Conservation (phyloP, 2,888 invertebrate species). For the Troides helena region DNA sequence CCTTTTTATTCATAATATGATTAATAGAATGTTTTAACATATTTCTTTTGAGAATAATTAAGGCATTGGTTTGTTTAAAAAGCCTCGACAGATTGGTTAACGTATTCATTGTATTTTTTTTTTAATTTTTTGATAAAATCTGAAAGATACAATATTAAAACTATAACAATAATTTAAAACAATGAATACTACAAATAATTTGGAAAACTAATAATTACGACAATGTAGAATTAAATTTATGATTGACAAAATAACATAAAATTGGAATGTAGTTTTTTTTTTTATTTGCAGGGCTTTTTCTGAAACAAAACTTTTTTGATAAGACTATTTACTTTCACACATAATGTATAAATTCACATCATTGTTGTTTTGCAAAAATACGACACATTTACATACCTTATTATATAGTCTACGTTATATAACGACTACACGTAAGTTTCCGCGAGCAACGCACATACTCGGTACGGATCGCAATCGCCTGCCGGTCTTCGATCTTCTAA, state of each 20-base stretch:
- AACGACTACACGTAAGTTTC: conserved; percentile 47
- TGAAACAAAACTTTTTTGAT: background rate
- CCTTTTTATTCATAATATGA: conserved; percentile 70
- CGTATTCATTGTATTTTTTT: conserved; percentile 32
- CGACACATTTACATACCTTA: too few relatives aligned
- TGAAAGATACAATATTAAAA: background rate
- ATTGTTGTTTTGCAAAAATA: too few relatives aligned
- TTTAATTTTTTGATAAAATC: background rate
- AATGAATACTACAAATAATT: background rate
- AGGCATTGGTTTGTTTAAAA: conserved; percentile 28
- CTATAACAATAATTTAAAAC: background rate
- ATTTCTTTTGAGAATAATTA: conserved; percentile 42
- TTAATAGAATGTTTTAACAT: conserved; percentile 65
- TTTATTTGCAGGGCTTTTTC: background rate
- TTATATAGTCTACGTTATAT: too few relatives aligned
- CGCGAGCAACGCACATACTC: conserved; percentile 73
- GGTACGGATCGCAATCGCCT: conserved; percentile 95
- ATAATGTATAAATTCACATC: too few relatives aligned
- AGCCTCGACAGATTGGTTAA: conserved; percentile 35
- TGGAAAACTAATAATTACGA: background rate
- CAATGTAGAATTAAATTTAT: background rate
- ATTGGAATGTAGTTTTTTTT: conserved; percentile 5
- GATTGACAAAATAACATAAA: conserved; percentile 6
- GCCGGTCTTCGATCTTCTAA: conserved; percentile 96
- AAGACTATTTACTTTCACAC: too few relatives aligned